These are phyloP conservation scores for Nematostella vectensis DNA, from an alignment of 92 coral and sea anemone genomes.

Conservation along the genomic window DNA sequence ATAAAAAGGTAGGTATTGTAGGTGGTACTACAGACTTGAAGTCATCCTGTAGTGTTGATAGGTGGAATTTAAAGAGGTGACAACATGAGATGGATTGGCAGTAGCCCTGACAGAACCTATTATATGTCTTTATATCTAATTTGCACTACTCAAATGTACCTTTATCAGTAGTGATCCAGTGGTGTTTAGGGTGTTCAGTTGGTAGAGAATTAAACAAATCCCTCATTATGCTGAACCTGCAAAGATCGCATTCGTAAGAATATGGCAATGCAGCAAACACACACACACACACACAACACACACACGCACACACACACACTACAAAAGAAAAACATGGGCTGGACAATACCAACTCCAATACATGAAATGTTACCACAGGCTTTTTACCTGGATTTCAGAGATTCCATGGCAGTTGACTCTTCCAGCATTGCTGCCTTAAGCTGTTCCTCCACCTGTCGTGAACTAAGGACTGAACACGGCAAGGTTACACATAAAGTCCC, in stretches of 20 bases:
- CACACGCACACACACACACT: not conserved
- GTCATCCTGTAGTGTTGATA: too few relatives aligned
- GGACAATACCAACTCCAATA: too few relatives aligned
- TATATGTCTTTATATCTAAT: too few relatives aligned
- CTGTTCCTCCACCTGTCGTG: constrained; percentile 84
- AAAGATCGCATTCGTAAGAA: not conserved
- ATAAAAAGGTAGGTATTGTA: too few relatives aligned
- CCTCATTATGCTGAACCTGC: constrained; percentile 41
- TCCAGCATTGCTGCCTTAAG: constrained; percentile 58
- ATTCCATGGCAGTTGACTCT: constrained; percentile 61
- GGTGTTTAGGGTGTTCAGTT: constrained; percentile 10
- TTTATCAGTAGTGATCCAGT: not conserved
- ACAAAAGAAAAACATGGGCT: not conserved
- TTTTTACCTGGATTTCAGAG: constrained; percentile 69
- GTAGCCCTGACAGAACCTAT: too few relatives aligned
- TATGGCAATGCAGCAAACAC: not conserved
- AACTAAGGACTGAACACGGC: constrained; percentile 64
- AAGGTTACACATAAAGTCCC: not conserved
- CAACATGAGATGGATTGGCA: too few relatives aligned
- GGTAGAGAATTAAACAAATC: constrained; percentile 56
- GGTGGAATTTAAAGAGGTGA: too few relatives aligned
- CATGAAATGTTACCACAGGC: too few relatives aligned
- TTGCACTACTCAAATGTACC: not conserved
- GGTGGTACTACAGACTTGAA: too few relatives aligned
- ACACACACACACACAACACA: not conserved